A percentile compares a stretch with the other conserved stretches of the same genome.
Conservation (phyloP, 2,113 vertebrate genomes). For the Nannobrachium achirus region DNA sequence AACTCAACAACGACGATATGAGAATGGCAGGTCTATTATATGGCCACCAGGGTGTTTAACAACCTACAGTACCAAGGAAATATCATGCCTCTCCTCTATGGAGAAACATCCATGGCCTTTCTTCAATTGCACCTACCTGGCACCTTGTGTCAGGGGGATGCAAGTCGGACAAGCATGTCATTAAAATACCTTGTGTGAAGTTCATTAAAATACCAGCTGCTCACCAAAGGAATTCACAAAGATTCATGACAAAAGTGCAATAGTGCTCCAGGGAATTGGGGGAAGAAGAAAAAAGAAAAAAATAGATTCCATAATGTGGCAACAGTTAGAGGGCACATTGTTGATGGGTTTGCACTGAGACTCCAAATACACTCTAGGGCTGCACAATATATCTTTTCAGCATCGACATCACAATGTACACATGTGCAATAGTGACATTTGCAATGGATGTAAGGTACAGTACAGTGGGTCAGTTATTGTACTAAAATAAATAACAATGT, state of each 20-base stretch:
- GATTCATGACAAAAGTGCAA: slow-evolving; percentile 41
- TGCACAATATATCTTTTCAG: too few species aligned
- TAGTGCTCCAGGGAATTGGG: slow-evolving; percentile 41
- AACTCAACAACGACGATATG: too few species aligned
- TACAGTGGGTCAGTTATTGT: too few species aligned
- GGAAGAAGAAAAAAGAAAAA: slow-evolving; percentile 22
- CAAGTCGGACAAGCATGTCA: slow-evolving; percentile 47
- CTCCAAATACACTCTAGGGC: too few species aligned
- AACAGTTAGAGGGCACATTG: too few species aligned
- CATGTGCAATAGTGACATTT: too few species aligned
- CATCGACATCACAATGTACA: too few species aligned
- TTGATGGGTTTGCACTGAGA: too few species aligned
- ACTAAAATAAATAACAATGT: too few species aligned
- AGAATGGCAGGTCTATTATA: background rate
- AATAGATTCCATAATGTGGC: slow-evolving; percentile 17
- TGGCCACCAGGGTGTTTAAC: slow-evolving; percentile 3
- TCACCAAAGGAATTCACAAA: slow-evolving; percentile 31
- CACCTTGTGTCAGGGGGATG: slow-evolving; percentile 33
- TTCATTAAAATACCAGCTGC: slow-evolving; percentile 70
- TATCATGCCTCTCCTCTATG: slow-evolving; percentile 11
- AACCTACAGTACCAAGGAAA: slow-evolving; percentile 8
- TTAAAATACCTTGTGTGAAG: slow-evolving; percentile 47
- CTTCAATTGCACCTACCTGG: slow-evolving; percentile 38
- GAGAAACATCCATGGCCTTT: slow-evolving; percentile 27
- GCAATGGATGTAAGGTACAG: too few species aligned